phyloP scores from a whole-genome alignment of 2,113 vertebrate species.

The Loxodonta africana region DNA sequence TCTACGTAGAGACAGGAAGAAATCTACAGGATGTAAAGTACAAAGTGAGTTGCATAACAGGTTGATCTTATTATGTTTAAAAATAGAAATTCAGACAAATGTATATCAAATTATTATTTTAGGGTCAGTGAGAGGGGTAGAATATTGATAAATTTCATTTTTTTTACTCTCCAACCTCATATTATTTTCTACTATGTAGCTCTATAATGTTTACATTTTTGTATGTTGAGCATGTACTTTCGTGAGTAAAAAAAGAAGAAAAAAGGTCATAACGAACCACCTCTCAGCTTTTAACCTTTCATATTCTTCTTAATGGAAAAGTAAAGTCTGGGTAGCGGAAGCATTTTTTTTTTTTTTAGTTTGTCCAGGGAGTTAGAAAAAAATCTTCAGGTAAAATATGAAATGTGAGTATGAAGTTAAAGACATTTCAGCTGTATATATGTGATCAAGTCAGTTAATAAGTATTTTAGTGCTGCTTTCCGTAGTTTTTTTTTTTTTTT shows the following conservation, averaged over 20 bases:
- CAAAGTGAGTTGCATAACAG: neutral
- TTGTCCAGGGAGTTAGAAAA: slow-evolving; percentile 44
- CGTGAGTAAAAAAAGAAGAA: neutral
- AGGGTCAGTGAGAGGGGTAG: neutral
- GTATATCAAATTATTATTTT: slow-evolving; percentile 24
- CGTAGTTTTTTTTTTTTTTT: neutral
- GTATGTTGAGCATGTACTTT: neutral
- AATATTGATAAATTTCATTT: neutral
- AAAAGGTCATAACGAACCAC: neutral
- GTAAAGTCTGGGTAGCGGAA: neutral
- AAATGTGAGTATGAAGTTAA: slow-evolving; percentile 32
- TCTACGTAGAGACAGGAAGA: neutral
- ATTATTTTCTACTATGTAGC: slow-evolving; percentile 11
- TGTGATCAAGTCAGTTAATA: slow-evolving; percentile 24
- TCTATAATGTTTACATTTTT: slow-evolving; percentile 36
- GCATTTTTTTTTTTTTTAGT: slow-evolving; percentile 40
- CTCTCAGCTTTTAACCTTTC: slow-evolving; percentile 34
- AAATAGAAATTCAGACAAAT: slow-evolving; percentile 51
- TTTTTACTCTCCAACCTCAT: slow-evolving; percentile 39
- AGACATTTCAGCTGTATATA: slow-evolving; percentile 23
- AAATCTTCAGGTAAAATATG: slow-evolving; percentile 18
- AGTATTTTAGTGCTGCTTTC: slow-evolving; percentile 37
- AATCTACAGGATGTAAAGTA: slow-evolving; percentile 4
- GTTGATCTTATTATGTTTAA: slow-evolving; percentile 14
- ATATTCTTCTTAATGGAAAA: slow-evolving; percentile 38